Conservation (phyloP, 2,888 invertebrate species). For the Philhelius pedissequus region DNA sequence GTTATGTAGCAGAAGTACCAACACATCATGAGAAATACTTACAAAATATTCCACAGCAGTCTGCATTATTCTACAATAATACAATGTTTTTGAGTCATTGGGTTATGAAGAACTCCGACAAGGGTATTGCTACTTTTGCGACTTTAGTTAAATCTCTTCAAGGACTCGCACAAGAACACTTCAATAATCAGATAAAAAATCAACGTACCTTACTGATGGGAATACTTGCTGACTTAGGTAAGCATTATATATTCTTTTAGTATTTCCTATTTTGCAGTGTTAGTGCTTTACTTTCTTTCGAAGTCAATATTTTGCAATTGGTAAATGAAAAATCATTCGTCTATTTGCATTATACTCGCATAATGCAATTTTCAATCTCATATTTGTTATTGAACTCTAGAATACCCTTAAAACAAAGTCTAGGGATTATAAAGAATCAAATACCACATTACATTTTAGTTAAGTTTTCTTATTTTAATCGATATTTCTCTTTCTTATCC, state of each 20-base stretch:
- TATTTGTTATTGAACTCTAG: too few relatives aligned
- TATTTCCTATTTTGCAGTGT: too few relatives aligned
- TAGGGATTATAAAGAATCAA: too few relatives aligned
- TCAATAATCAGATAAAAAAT: constrained; percentile 86
- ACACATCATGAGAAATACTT: constrained; percentile 89
- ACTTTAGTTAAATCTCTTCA: constrained; percentile 85
- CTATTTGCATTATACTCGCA: too few relatives aligned
- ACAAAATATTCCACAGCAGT: constrained; percentile 91
- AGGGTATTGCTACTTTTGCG: constrained; percentile 81
- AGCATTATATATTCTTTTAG: constrained; percentile 43
- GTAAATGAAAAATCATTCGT: too few relatives aligned
- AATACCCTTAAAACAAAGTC: too few relatives aligned
- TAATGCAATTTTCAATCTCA: too few relatives aligned
- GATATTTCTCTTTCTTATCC: neutral
- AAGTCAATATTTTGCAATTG: too few relatives aligned
- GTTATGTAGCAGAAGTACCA: constrained; percentile 88
- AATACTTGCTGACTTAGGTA: constrained; percentile 87
- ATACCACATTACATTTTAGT: too few relatives aligned
- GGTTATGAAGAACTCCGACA: constrained; percentile 82
- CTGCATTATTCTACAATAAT: constrained; percentile 94
- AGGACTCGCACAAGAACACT: constrained; percentile 84
- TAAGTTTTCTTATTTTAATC: neutral
- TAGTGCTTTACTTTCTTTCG: too few relatives aligned
- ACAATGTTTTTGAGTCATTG: constrained; percentile 93
- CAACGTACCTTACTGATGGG: constrained; percentile 88